phyloP scores from a whole-genome alignment of 2,888 invertebrate genomes.

The Cantharis flavilabris region DNA sequence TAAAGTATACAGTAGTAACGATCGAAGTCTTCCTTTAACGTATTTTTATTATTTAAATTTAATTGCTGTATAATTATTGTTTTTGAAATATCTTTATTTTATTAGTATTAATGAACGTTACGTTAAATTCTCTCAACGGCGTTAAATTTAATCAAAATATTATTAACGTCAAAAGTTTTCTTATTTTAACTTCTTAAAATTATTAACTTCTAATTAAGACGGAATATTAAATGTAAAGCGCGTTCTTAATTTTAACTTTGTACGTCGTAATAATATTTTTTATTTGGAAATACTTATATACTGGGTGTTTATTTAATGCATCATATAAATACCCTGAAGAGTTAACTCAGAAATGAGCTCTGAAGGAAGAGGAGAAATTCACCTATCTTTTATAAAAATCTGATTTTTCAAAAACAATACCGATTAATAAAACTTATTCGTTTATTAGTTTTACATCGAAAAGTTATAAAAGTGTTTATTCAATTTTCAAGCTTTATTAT shows the following conservation, averaged over 20 bases:
- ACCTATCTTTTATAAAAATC: background rate
- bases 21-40: background rate
- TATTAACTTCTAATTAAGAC: background rate
- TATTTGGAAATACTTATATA: background rate
- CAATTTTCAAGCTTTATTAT: background rate
- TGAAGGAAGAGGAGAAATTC: too few species aligned
- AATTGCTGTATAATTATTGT: background rate
- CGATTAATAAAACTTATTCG: too few species aligned
- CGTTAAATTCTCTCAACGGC: background rate
- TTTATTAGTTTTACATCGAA: too few species aligned
- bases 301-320: background rate
- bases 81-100: background rate
- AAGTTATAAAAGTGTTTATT: background rate
- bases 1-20: background rate
- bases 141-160: background rate
- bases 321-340: too few species aligned
- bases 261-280: background rate
- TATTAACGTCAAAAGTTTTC: background rate
- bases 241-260: background rate
- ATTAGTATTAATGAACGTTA: background rate
- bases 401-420: too few species aligned
- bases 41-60: background rate
- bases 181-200: background rate
- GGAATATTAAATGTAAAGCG: background rate
- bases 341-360: too few species aligned